Base-by-base conservation (phyloP, 2,113 vertebrate species). In the Lophochroa leadbeateri region DNA sequence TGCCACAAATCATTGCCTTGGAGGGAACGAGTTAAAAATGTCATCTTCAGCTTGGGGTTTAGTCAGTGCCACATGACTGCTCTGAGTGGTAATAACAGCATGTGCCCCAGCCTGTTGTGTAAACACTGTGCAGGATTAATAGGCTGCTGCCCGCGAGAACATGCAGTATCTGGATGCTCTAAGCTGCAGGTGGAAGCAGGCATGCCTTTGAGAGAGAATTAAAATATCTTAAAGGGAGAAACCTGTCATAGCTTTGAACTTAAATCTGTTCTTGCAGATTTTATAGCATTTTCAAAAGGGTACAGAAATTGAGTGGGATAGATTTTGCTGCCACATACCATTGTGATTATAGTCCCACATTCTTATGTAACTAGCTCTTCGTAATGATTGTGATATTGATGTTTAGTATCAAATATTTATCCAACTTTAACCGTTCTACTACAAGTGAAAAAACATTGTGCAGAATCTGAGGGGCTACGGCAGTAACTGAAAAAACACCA, bases 401-500 rank as follows among this genome's bases (percentile, higher is more conserved):
- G 9, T 82, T 89, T 53, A 77, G 19, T 93, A 70, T 76, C 49
- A 94, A 78, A 64, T 94, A 79, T 63, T 82, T 82, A 58, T 91
- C 27, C 44, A 81, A 11, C 53, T 85, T 57, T 94, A 67, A 60
- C 25, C 24, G 27, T 69, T 50, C 82, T 70, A 19, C 29, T 88
- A 39, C 28, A 85, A 71, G 64, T 35, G 74, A 94, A 63, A 25
- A 89, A 71, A 16, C 70, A 33, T 44, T 95, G 67, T 90, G 80
- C 58, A 63, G 37, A 93, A 82, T 79, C 55, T 75, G 80, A 90
- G 65, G 94, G 53, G 46, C 64, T 75, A 58, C 95, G 75, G 98
- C 98, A 96, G 49, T 85, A 74, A 35, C 46, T 96, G 35, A 68
- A 87, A 96, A 96, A 82, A 1, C 18, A 96, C 71, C 86, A 90